A percentile compares a stretch with the other conserved stretches of the same genome.
phyloP scores from a whole-genome alignment of 2,888 invertebrate genomes.

The Chrysolina oricalcia region DNA sequence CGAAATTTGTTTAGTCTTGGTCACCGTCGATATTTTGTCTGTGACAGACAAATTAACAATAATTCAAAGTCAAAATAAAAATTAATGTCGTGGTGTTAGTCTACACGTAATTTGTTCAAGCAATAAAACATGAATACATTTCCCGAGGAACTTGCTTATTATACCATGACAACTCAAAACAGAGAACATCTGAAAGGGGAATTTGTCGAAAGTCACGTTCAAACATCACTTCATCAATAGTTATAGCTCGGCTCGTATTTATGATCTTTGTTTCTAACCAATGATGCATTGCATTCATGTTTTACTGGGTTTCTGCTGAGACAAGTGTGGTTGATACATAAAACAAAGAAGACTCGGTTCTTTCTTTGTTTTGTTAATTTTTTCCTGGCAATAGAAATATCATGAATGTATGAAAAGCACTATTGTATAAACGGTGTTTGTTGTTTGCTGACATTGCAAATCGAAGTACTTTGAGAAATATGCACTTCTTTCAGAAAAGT shows the following conservation, averaged over 20 bases:
- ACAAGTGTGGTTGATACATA: slow-evolving; percentile 21
- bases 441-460: too few species aligned
- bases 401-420: too few species aligned
- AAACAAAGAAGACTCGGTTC: slow-evolving; percentile 15
- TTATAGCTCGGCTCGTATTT: slow-evolving; percentile 60
- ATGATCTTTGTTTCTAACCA: slow-evolving; percentile 55
- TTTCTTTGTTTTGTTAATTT: not conserved
- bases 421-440: too few species aligned
- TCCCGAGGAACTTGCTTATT: slow-evolving; percentile 52
- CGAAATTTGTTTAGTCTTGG: slow-evolving; percentile 16
- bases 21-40: slow-evolving; percentile 43
- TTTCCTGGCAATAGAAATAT: too few species aligned
- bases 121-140: slow-evolving; percentile 53
- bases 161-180: slow-evolving; percentile 52
- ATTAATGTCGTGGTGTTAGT: slow-evolving; percentile 29
- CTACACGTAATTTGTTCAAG: slow-evolving; percentile 51
- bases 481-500: too few species aligned
- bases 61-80: slow-evolving; percentile 49
- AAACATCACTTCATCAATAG: slow-evolving; percentile 61
- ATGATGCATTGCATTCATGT: slow-evolving; percentile 52
- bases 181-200: slow-evolving; percentile 60
- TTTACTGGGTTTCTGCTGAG: slow-evolving; percentile 29
- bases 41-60: slow-evolving; percentile 44
- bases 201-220: slow-evolving; percentile 61
- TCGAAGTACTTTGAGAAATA: too few species aligned